Conservation (phyloP, 2,113 vertebrate species). For the Cottus gobio region DNA sequence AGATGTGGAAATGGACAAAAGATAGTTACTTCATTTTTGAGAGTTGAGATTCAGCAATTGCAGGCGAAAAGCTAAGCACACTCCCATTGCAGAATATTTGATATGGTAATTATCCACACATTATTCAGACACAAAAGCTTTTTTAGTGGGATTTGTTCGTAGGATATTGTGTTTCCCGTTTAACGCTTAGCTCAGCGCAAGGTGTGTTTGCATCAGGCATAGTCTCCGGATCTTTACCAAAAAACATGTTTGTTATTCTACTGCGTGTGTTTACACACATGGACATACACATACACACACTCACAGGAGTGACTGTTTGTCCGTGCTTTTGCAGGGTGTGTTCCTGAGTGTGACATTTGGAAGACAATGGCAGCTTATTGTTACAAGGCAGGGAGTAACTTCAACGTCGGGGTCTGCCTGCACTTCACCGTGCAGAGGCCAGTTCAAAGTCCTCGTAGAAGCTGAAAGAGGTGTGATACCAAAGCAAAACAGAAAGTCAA, state of each 20-base stretch:
- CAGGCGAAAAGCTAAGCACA: neutral
- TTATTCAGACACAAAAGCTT: slow-evolving; percentile 15
- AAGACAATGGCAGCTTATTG: slow-evolving; percentile 74
- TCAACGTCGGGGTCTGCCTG: slow-evolving; percentile 22
- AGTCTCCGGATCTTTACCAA: slow-evolving; percentile 23
- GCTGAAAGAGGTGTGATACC: neutral
- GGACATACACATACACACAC: slow-evolving; percentile 3
- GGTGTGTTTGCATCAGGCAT: slow-evolving; percentile 1
- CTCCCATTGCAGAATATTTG: neutral
- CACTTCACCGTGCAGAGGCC: slow-evolving; percentile 4
- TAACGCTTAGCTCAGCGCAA: slow-evolving; percentile 1
- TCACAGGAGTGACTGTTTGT: slow-evolving; percentile 42
- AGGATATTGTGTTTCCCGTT: slow-evolving; percentile 18
- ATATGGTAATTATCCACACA: slow-evolving; percentile 22
- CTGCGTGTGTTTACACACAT: neutral
- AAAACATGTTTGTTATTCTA: slow-evolving; percentile 22
- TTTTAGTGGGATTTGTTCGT: slow-evolving; percentile 1
- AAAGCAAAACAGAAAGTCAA: neutral
- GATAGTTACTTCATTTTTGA: slow-evolving; percentile 7
- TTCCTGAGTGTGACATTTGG: slow-evolving; percentile 43
- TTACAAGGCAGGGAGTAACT: slow-evolving; percentile 61
- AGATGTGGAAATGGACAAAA: slow-evolving; percentile 34
- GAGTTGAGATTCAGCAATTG: neutral
- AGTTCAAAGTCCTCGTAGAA: slow-evolving; percentile 8
- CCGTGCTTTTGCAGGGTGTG: slow-evolving; percentile 64